Conservation (phyloP, 2,113 vertebrate genomes). For the Micromys minutus region DNA sequence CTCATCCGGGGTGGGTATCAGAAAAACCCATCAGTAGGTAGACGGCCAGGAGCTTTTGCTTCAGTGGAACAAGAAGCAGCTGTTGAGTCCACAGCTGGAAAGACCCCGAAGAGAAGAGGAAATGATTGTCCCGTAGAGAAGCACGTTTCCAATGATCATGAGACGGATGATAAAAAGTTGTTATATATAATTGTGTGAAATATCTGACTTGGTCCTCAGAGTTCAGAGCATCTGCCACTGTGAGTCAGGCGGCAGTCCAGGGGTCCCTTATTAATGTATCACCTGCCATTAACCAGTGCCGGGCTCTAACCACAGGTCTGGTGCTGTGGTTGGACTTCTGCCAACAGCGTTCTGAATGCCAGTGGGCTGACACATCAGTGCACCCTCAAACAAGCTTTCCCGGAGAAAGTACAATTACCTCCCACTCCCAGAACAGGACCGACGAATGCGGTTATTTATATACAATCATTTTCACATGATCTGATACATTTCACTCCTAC, state of each 20-base stretch:
- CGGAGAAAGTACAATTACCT: not conserved
- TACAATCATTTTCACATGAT: not conserved
- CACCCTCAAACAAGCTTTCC: not conserved
- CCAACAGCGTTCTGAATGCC: not conserved
- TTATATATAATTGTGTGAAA: not conserved
- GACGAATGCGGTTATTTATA: constrained; percentile 44
- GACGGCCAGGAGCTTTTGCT: not conserved
- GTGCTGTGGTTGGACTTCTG: not conserved
- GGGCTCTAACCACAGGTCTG: not conserved
- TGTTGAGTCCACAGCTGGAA: not conserved
- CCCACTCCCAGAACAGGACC: not conserved
- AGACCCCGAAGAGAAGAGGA: not conserved
- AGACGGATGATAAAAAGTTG: not conserved
- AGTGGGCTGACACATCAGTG: not conserved
- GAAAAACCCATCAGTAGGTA: not conserved
- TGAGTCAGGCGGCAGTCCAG: not conserved
- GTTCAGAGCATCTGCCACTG: not conserved
- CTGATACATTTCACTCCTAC: constrained; percentile 34
- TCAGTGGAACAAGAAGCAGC: not conserved
- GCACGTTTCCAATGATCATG: not conserved
- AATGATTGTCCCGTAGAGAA: not conserved
- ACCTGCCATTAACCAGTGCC: not conserved
- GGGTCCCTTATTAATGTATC: not conserved
- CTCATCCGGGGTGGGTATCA: not conserved
- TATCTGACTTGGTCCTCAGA: not conserved